Percentiles rank a stretch among this genome's conserved stretches.
Evolutionary conservation across 2,113 vertebrate species (phyloP).

Genomic region (Tamias sibiricus): DNA sequence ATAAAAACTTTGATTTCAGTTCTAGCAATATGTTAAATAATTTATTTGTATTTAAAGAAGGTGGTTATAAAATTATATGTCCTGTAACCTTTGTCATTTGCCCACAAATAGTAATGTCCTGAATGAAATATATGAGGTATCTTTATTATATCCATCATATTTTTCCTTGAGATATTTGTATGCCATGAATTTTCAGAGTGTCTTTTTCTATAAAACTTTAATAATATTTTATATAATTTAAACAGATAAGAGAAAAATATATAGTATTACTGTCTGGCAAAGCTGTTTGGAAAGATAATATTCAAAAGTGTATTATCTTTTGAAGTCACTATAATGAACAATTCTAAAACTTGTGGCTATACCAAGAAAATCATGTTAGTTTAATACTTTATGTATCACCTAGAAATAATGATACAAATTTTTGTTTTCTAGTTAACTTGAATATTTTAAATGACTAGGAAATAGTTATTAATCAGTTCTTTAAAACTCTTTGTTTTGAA

Average conservation of each 20-base stretch:
- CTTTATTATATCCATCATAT: not conserved
- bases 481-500: not conserved
- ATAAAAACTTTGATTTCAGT: slow-evolving; percentile 25
- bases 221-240: slow-evolving; percentile 23
- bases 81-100: slow-evolving; percentile 5
- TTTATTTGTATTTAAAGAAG: slow-evolving; percentile 1
- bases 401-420: slow-evolving; percentile 12
- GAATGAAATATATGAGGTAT: not conserved
- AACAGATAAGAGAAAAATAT: not conserved
- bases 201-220: not conserved
- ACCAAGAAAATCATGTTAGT: not conserved
- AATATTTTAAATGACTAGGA: slow-evolving; percentile 33
- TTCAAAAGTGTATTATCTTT: too few relatives aligned
- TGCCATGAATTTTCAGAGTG: not conserved
- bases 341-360: slow-evolving; percentile 11
- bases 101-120: not conserved
- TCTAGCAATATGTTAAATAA: not conserved
- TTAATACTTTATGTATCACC: not conserved
- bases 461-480: not conserved
- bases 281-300: not conserved
- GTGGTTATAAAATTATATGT: not conserved
- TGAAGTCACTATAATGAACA: not conserved
- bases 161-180: not conserved
- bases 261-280: not conserved
- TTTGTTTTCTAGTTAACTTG: slow-evolving; percentile 29